Evolutionary conservation across 2,113 vertebrate genomes (phyloP).

Genomic region (Arizona elegans): DNA sequence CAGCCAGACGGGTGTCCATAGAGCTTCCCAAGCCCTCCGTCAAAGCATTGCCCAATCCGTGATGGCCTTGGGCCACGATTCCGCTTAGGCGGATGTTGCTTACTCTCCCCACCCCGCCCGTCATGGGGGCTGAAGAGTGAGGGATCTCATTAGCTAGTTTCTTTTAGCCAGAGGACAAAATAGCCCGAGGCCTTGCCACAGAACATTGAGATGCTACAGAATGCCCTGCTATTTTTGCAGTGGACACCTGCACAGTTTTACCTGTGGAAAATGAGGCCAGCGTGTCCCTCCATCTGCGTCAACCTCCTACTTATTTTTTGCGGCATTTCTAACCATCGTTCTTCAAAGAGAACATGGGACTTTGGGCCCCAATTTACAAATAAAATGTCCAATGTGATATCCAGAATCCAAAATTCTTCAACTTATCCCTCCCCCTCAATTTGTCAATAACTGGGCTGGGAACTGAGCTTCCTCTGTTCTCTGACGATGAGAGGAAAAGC

Average conservation of each 20-base stretch:
- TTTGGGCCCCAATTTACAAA: neutral
- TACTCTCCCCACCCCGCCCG: too few relatives aligned
- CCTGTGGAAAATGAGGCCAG: neutral
- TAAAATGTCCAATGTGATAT: neutral
- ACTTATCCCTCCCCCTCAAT: neutral
- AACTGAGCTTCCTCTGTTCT: too few relatives aligned
- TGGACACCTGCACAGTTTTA: neutral
- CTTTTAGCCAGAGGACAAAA: neutral
- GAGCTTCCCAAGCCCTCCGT: neutral
- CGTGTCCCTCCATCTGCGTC: neutral
- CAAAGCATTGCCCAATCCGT: neutral
- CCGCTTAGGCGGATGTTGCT: neutral
- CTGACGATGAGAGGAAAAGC: neutral
- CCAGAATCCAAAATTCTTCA: neutral
- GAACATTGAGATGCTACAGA: neutral
- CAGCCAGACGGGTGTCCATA: neutral
- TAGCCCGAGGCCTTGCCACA: neutral
- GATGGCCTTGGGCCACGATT: neutral
- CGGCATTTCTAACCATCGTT: neutral
- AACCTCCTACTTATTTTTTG: neutral
- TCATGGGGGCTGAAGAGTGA: neutral
- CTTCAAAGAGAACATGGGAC: neutral
- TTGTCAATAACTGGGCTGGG: neutral
- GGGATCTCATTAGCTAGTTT: neutral
- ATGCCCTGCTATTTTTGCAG: neutral